Evolutionary conservation across 2,113 vertebrate genomes (phyloP).

Genomic region (Tychaedon coryphoeus): DNA sequence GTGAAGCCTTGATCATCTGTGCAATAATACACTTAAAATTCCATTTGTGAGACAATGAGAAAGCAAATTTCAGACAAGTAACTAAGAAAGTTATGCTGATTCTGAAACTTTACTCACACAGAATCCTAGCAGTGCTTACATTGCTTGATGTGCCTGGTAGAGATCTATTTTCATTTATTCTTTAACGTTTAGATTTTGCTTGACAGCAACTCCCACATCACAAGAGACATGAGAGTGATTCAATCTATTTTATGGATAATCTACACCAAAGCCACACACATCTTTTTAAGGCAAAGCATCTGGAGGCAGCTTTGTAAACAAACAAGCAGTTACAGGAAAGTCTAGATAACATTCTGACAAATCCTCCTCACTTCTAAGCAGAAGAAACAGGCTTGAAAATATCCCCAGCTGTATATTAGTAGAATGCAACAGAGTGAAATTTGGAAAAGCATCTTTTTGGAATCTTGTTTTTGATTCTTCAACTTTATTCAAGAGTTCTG

Average conservation of each 20-base stretch:
- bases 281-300: neutral
- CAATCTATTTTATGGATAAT: neutral
- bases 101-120: neutral
- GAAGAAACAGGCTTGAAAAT: neutral
- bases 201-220: neutral
- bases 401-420: neutral
- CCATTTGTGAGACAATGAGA: neutral
- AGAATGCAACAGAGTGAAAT: neutral
- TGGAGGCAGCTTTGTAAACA: neutral
- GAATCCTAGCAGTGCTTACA: too few relatives aligned
- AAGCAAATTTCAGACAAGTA: neutral
- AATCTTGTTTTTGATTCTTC: neutral
- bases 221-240: neutral
- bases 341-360: neutral
- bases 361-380: neutral
- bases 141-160: neutral
- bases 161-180: neutral
- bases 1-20: neutral
- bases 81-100: neutral
- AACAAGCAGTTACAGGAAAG: neutral
- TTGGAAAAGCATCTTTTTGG: neutral
- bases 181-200: neutral
- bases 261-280: neutral
- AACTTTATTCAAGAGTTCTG: neutral
- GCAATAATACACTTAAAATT: neutral